Base-by-base conservation (phyloP, 2,113 vertebrate species). In the Perognathus longimembris region DNA sequence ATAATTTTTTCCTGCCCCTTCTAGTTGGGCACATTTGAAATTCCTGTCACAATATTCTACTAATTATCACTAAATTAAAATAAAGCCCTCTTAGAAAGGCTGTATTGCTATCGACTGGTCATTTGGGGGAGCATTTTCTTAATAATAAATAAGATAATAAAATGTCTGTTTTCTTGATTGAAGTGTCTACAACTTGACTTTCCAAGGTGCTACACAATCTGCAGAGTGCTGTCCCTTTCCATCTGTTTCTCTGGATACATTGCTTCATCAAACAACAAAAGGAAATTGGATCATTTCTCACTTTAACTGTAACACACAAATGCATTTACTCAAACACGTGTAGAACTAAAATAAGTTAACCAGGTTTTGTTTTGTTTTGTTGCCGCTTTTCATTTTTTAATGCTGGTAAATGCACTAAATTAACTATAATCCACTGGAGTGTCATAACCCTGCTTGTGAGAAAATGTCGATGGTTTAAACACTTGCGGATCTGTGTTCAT, bases 1-100 rank as follows among this genome's bases (percentile, higher is more conserved):
- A 78, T 40, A 79, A 85, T 89, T 87, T 70, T 69, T 59, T 94
- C 38, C 42, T 88, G 74, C 71, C 36, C 54, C 69, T 95, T 81
- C 50, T 57, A 93, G 26, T 14, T 85, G 61, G n/a, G 8, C 50
- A 90, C 66, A 57, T 76, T 86, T 38, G 57, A 83, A 89, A 85
- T 85, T 64, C 26, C 76, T 90, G 34, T 45, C 32, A 95, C 74
- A 93, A 66, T 82, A 78, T 66, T 67, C 67, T 74, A 40, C 36
- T 79, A 70, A 91, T 9, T 86, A 45, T 69, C 40, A 40, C 42
- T 79, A 18, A 7, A 85, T 20, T 64, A 80, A 86, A 89, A 79
- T 67, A 63, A 92, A 78, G 22, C 14, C 30, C 67, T 21, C 4
- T 77, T 45, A 36, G 7, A 76, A 8, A 54, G 57, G 30, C 50